phyloP scores from a whole-genome alignment of 1,140 invertebrate genomes.

The Procambarus clarkii region DNA sequence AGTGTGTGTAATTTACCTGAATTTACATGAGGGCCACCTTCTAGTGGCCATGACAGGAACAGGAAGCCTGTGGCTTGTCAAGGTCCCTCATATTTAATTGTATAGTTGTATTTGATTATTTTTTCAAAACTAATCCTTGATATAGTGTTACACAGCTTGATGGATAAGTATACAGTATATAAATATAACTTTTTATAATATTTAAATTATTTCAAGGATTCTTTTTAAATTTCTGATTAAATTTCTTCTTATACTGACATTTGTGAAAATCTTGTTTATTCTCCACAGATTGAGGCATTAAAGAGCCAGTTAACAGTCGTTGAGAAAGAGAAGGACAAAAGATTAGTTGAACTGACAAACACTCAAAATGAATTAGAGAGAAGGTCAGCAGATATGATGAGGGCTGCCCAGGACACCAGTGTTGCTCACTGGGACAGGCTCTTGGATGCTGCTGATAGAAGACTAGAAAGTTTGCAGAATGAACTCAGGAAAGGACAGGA shows the following conservation, averaged over 20 bases:
- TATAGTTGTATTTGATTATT: no score
- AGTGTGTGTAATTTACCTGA: no score
- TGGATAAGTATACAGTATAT: no score
- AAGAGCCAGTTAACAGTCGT: conserved; percentile 23
- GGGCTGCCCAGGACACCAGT: not conserved
- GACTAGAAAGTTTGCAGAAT: conserved; percentile 20
- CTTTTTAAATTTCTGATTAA: no score
- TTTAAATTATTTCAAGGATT: no score
- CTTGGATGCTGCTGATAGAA: conserved; percentile 7
- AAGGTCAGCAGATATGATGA: conserved; percentile 1
- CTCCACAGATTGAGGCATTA: conserved; percentile 38
- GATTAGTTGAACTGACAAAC: conserved; percentile 33
- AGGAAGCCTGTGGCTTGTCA: no score
- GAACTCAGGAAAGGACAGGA: conserved; percentile 18
- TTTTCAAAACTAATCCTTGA: no score
- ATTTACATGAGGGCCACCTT: no score
- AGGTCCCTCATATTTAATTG: no score
- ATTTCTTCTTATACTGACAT: not conserved
- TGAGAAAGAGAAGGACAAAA: conserved; percentile 26
- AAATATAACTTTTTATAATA: no score
- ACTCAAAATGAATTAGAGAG: conserved; percentile 12
- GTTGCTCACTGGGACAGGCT: conserved; percentile 10
- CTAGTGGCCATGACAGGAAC: no score
- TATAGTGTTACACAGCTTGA: no score
- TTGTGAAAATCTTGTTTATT: not conserved